Percentiles rank a stretch among this genome's conserved stretches.
These are phyloP conservation scores for Cardiocondyla obscurior DNA, from an alignment of 1,140 invertebrate genomes.

Conservation along the genomic window DNA sequence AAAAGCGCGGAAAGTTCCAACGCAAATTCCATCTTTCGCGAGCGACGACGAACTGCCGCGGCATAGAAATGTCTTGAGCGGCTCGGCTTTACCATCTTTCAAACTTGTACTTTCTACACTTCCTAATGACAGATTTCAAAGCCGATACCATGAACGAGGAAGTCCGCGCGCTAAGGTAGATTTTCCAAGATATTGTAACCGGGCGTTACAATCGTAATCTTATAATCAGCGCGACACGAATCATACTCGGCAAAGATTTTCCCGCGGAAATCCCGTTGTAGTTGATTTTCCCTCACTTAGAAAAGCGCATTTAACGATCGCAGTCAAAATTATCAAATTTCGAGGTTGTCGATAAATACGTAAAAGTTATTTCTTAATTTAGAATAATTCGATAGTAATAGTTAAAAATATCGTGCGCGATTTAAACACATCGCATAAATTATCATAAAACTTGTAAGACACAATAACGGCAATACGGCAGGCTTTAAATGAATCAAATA, in stretches of 20 bases:
- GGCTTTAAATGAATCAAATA: too few species aligned
- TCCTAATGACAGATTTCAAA: constrained; percentile 46
- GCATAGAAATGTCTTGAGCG: constrained; percentile 46
- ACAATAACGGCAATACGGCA: background rate
- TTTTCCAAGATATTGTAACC: background rate
- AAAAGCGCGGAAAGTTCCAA: constrained; percentile 45
- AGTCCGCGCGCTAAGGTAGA: background rate
- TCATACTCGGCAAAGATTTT: background rate
- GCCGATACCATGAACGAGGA: constrained; percentile 2
- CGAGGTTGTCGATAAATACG: too few species aligned
- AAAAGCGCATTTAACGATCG: background rate
- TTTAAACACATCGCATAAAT: too few species aligned
- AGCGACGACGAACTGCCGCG: constrained; percentile 21
- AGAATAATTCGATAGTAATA: too few species aligned
- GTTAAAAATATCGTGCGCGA: too few species aligned
- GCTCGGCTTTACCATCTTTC: constrained; percentile 32
- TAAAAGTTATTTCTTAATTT: too few species aligned
- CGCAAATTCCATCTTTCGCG: constrained; percentile 35
- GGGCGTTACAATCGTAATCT: constrained; percentile 11
- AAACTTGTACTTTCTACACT: constrained; percentile 42
- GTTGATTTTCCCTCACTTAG: background rate
- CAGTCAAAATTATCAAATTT: too few species aligned
- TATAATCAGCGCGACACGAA: constrained; percentile 19
- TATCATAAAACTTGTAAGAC: too few species aligned
- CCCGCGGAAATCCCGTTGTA: background rate